phyloP scores from a whole-genome alignment of 2,888 invertebrate species.

The Melanchra persicariae region DNA sequence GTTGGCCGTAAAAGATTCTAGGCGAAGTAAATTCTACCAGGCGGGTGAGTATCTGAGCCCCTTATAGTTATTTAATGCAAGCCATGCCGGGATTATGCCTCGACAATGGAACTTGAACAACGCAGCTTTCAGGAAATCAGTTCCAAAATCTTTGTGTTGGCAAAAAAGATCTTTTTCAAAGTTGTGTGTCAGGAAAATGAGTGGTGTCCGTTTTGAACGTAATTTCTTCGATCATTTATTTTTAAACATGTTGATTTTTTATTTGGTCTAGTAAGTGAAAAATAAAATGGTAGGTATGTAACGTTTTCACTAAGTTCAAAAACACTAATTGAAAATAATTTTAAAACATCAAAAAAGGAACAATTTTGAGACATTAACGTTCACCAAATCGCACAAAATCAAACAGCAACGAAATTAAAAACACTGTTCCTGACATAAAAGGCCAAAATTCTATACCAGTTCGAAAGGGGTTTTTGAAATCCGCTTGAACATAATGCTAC shows the following conservation, averaged over 20 bases:
- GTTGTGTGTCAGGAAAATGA: background rate
- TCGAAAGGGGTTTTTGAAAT: background rate
- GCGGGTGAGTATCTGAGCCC: constrained; percentile 6
- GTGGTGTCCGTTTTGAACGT: too few relatives aligned
- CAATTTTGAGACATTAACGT: background rate
- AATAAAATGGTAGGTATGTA: background rate
- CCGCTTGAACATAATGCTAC: background rate
- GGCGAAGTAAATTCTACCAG: constrained; percentile 30
- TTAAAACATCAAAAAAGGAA: background rate
- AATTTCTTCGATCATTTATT: background rate
- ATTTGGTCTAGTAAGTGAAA: background rate
- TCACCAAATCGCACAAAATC: too few relatives aligned
- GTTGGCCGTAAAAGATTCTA: constrained; percentile 39
- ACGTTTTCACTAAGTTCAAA: background rate
- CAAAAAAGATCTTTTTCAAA: constrained; percentile 1
- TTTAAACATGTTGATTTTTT: background rate
- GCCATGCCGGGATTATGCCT: constrained; percentile 13
- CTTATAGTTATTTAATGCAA: constrained; percentile 33
- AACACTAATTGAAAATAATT: background rate
- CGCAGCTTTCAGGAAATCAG: background rate
- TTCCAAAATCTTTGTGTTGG: background rate
- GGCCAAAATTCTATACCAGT: background rate
- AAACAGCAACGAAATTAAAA: too few relatives aligned
- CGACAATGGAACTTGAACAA: constrained; percentile 17
- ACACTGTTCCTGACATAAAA: background rate